phyloP scores from a whole-genome alignment of 2,888 invertebrate genomes.

The Microctonus brassicae region DNA sequence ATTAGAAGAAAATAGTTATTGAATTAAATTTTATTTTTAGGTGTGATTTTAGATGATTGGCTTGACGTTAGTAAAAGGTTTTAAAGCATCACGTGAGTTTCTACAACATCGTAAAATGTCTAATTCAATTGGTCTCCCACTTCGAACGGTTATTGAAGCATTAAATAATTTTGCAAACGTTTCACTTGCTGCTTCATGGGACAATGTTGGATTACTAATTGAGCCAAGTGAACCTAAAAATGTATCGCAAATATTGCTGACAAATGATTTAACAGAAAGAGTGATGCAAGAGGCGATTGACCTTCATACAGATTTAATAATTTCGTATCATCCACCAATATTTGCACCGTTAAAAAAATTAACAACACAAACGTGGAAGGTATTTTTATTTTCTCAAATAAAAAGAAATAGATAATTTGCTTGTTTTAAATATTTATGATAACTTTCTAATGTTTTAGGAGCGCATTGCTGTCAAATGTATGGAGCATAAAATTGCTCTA shows the following conservation, averaged over 20 bases:
- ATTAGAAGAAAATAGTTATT: neutral
- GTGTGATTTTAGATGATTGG: constrained; percentile 26
- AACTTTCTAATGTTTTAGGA: constrained; percentile 72
- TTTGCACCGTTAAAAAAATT: constrained; percentile 87
- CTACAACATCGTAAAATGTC: constrained; percentile 32
- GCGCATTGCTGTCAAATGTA: constrained; percentile 81
- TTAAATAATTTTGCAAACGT: constrained; percentile 81
- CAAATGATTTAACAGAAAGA: constrained; percentile 92
- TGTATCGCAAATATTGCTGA: constrained; percentile 81
- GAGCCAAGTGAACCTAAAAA: constrained; percentile 76
- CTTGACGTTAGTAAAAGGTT: neutral
- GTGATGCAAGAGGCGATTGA: constrained; percentile 86
- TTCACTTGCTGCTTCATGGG: constrained; percentile 87
- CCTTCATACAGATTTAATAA: constrained; percentile 80
- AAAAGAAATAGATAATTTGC: neutral
- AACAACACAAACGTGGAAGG: constrained; percentile 77
- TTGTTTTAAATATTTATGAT: neutral
- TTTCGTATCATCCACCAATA: constrained; percentile 97
- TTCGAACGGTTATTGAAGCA: constrained; percentile 72
- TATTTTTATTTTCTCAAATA: constrained; percentile 61
- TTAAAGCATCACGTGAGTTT: neutral
- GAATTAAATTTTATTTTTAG: constrained; percentile 10
- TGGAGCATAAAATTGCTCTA: constrained; percentile 87
- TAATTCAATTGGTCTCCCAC: constrained; percentile 65
- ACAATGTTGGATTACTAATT: constrained; percentile 93